Conservation (phyloP, 2,888 invertebrate species). For the Argyra leucocephala region DNA sequence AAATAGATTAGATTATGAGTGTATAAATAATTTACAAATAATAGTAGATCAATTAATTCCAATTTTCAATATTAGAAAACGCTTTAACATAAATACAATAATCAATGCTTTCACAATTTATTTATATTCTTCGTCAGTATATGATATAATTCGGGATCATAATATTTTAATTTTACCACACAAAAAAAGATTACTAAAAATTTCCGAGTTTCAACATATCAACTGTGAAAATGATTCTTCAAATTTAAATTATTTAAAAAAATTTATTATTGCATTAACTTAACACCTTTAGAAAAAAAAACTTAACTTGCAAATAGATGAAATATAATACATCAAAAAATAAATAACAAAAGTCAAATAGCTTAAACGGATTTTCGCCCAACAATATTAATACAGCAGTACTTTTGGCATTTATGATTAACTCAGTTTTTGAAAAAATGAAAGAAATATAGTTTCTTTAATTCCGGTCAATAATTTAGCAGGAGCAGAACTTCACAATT, state of each 20-base stretch:
- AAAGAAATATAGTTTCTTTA: slow-evolving; percentile 7
- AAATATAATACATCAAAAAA: slow-evolving; percentile 9
- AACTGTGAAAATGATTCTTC: not conserved
- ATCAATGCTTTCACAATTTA: too few relatives aligned
- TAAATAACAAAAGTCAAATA: slow-evolving; percentile 8
- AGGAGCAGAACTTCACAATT: not conserved
- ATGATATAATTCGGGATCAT: not conserved
- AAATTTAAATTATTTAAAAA: slow-evolving; percentile 7
- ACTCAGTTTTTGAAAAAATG: slow-evolving; percentile 5
- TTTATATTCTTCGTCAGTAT: too few relatives aligned
- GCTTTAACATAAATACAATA: not conserved
- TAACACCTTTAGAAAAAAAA: slow-evolving; percentile 4
- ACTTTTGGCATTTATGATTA: not conserved
- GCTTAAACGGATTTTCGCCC: not conserved
- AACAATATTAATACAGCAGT: not conserved
- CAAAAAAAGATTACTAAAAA: not conserved
- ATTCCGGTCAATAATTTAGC: slow-evolving; percentile 7
- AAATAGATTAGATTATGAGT: too few relatives aligned
- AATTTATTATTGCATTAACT: too few relatives aligned
- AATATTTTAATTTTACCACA: slow-evolving; percentile 5
- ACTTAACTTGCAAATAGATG: slow-evolving; percentile 10
- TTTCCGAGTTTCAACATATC: not conserved
- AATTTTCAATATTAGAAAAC: not conserved
- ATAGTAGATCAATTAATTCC: too few relatives aligned
- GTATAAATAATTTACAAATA: too few relatives aligned